These are phyloP conservation scores for Eulithis testata DNA, from an alignment of 2,888 invertebrate species.

Conservation along the genomic window DNA sequence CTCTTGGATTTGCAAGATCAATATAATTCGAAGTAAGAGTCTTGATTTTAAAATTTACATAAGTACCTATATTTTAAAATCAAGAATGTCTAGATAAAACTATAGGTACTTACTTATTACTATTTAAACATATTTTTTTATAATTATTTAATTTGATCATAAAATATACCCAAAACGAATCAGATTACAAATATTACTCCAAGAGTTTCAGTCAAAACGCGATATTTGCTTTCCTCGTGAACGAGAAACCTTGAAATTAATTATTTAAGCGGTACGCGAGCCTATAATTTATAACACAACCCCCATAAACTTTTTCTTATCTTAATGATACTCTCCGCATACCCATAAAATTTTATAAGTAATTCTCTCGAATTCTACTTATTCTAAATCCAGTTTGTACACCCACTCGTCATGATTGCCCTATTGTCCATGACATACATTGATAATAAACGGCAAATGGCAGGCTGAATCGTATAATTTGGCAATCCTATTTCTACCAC, in stretches of 20 bases:
- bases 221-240: conserved; percentile 21
- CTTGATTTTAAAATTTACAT: too few relatives aligned
- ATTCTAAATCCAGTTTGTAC: conserved; percentile 16
- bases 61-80: too few relatives aligned
- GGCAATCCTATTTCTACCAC: conserved; percentile 1
- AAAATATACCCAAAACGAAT: background rate
- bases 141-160: too few relatives aligned
- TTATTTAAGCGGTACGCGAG: conserved; percentile 26
- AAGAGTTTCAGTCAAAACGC: conserved; percentile 16
- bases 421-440: conserved; percentile 1
- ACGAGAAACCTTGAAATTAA: conserved; percentile 20
- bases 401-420: background rate
- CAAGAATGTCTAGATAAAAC: too few relatives aligned
- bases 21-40: background rate
- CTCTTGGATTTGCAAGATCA: background rate
- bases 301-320: conserved; percentile 30
- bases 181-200: conserved; percentile 1
- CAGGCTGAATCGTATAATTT: background rate
- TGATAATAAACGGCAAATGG: background rate
- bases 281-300: conserved; percentile 27
- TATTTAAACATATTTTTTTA: too few relatives aligned
- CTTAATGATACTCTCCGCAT: conserved; percentile 19
- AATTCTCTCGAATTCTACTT: conserved; percentile 19
- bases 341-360: conserved; percentile 18
- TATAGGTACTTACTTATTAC: too few relatives aligned